Base-by-base conservation (phyloP, 2,888 invertebrate genomes). In the Colletes collaris region DNA sequence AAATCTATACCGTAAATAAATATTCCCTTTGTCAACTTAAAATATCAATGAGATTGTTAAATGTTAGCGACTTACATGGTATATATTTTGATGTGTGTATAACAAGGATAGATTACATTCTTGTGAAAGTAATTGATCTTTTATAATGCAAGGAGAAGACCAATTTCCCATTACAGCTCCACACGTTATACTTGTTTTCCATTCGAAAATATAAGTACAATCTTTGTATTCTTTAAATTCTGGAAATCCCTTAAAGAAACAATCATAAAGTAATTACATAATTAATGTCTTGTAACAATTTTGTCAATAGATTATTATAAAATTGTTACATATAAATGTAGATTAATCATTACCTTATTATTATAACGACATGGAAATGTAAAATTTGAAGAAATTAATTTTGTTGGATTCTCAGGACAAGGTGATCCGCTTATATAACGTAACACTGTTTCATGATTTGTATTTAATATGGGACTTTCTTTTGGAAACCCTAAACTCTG, bases 111-210 rank as follows among this genome's bases (percentile, higher is more conserved):
- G 83, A 81, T 91, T 72, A 46, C 85, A 81, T 75, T 85, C 85
- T 60, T 89, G 82, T 2, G 86, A 89, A 64, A 84, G 76, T 37
- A 75, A 72, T 46, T 82, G 82, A 82, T 90, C 89, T 56, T 70
- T 81, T 72, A 92, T 84, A 1, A 67, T 85, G 77, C 90, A 91
- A 62, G 81, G 84, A n/a, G 79, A 53, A 74, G 53, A 62, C 89
- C 86, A 90, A 67, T 75, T 75, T 37, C 89, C 90, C 53, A 81
- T 70, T 13, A 81, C 73, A 44, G 83, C 85, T n/a, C 84, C 86
- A 75, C 92, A 92, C 11, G 84, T 87, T 60, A 86, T 66, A 52
- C 86, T 91, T 19, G 91, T 91, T 76, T 81, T 86, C 92, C 91
- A 91, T 44, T 89, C 88, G 66, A 92, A 92, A 6, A 76, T 63